These are phyloP conservation scores for Enteromius thamalakanensis DNA, from an alignment of 2,797 vertebrate species.

Conservation along the genomic window DNA sequence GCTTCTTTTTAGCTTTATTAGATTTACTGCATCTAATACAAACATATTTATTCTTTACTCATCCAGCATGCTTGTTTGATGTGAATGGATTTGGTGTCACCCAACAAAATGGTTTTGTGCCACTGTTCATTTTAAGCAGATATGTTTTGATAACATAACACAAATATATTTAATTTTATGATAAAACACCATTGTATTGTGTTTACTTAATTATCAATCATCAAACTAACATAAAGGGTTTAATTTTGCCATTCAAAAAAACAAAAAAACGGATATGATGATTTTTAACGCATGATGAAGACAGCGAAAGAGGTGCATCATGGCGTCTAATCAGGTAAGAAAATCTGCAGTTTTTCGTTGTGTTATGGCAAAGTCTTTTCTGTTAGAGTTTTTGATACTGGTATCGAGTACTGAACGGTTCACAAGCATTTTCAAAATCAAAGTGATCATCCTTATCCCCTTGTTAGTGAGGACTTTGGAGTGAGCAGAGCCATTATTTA, in stretches of 20 bases:
- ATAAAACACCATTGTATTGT: neutral
- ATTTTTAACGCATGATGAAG: neutral
- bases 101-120: neutral
- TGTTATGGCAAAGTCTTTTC: neutral
- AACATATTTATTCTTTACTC: conserved; percentile 45
- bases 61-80: conserved; percentile 43
- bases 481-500: too few relatives aligned
- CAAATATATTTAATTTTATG: neutral
- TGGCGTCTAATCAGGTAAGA: neutral
- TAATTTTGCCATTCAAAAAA: neutral
- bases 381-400: neutral
- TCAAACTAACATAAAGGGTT: neutral
- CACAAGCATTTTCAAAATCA: too few relatives aligned
- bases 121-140: neutral
- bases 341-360: neutral
- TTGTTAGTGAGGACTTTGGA: too few relatives aligned
- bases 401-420: too few relatives aligned
- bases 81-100: conserved; percentile 42
- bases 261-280: neutral
- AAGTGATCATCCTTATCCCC: too few relatives aligned
- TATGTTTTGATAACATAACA: neutral
- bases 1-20: conserved; percentile 41
- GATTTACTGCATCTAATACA: conserved; percentile 50
- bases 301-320: neutral
- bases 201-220: neutral